Conservation (phyloP, 1,140 invertebrate genomes). For the Eupeodes corollae region DNA sequence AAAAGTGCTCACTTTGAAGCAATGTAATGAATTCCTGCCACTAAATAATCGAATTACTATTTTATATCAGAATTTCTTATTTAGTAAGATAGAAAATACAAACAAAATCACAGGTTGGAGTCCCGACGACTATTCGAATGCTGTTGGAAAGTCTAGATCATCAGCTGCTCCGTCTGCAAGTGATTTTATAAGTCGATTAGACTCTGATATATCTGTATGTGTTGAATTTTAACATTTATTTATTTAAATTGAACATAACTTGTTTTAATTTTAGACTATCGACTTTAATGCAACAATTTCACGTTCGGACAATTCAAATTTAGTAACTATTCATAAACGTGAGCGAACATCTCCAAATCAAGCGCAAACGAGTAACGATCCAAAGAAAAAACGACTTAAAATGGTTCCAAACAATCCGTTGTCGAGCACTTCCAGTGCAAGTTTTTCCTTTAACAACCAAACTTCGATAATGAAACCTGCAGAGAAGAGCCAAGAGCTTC, state of each 20-base stretch:
- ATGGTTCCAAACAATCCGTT: constrained; percentile 12
- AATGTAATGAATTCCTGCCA: constrained; percentile 11
- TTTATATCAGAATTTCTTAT: neutral
- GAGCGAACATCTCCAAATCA: constrained; percentile 18
- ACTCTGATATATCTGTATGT: constrained; percentile 30
- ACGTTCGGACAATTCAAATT: neutral
- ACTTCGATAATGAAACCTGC: neutral
- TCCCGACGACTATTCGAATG: constrained; percentile 32
- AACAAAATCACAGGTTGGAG: constrained; percentile 40
- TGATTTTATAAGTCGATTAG: constrained; percentile 45
- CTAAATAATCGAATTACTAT: neutral
- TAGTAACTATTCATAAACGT: constrained; percentile 31
- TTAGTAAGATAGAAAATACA: constrained; percentile 38
- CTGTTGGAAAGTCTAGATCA: constrained; percentile 21
- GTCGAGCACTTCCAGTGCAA: constrained; percentile 5
- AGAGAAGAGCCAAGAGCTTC: constrained; percentile 10
- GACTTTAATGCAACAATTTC: neutral
- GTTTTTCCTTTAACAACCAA: neutral
- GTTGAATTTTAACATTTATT: constrained; percentile 7
- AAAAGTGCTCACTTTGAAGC: constrained; percentile 17
- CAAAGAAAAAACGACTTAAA: constrained; percentile 24
- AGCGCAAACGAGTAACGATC: neutral
- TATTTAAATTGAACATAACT: constrained; percentile 19
- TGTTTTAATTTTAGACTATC: neutral
- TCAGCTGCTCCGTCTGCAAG: constrained; percentile 38